Evolutionary conservation across 2,888 invertebrate genomes (phyloP).

Genomic region (Tryphoninae sp.): DNA sequence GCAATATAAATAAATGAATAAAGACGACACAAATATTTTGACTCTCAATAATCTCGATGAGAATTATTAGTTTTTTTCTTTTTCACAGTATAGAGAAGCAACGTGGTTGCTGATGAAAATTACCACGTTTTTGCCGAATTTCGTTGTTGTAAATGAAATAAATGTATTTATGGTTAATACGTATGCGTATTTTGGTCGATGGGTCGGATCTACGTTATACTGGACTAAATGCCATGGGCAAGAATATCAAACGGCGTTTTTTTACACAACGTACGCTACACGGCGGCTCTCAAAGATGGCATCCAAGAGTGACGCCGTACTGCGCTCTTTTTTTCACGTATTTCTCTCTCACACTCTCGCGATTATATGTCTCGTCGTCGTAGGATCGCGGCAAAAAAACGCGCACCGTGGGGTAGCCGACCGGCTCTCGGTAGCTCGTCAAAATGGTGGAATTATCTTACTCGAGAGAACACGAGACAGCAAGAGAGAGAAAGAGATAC

Average conservation of each 20-base stretch:
- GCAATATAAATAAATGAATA: neutral
- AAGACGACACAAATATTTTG: slow-evolving; percentile 1
- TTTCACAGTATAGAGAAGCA: neutral
- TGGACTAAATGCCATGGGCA: slow-evolving; percentile 61
- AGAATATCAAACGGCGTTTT: slow-evolving; percentile 73
- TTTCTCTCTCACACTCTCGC: slow-evolving; percentile 59
- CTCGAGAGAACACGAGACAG: slow-evolving; percentile 16
- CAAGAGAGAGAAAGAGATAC: slow-evolving; percentile 24
- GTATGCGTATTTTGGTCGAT: slow-evolving; percentile 39
- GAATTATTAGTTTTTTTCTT: neutral
- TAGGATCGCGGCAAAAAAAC: slow-evolving; percentile 38
- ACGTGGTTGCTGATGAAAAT: neutral
- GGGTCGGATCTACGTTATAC: slow-evolving; percentile 31
- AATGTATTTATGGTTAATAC: neutral
- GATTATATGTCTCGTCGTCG: slow-evolving; percentile 31
- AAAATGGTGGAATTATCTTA: slow-evolving; percentile 57
- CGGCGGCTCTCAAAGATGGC: slow-evolving; percentile 75
- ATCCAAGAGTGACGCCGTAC: slow-evolving; percentile 78
- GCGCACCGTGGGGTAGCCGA: slow-evolving; percentile 57
- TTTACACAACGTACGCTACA: slow-evolving; percentile 71
- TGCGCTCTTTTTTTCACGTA: slow-evolving; percentile 62
- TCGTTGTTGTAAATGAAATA: neutral
- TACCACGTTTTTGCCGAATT: neutral
- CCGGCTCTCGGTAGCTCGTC: slow-evolving; percentile 58
- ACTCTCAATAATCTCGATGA: neutral